Evolutionary conservation across 2,797 vertebrate genomes (phyloP).

Genomic region (Xyrichtys novacula): DNA sequence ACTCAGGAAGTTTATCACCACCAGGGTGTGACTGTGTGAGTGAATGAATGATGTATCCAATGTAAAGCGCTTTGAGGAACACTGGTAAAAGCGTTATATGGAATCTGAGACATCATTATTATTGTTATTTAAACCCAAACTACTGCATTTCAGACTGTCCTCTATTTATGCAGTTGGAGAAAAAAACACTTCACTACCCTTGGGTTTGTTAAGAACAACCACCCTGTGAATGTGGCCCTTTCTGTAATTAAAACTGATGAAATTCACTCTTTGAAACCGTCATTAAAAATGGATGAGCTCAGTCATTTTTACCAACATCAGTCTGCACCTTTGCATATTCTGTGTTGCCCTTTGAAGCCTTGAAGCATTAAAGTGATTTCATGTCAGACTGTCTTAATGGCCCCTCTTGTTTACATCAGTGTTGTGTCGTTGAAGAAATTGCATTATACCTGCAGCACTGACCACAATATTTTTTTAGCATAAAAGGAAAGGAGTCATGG

Average conservation of each 20-base stretch:
- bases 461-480: slow-evolving; percentile 21
- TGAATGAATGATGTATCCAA: no score
- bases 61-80: no score
- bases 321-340: background rate
- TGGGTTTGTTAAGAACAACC: slow-evolving; percentile 11
- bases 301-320: slow-evolving; percentile 3
- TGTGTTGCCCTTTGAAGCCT: slow-evolving; percentile 4
- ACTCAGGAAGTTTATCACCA: no score
- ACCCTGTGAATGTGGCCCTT: slow-evolving; percentile 6
- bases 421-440: slow-evolving; percentile 37
- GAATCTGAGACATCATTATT: no score
- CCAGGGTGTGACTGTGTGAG: no score
- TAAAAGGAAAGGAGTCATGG: slow-evolving; percentile 7
- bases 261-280: slow-evolving; percentile 12
- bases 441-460: slow-evolving; percentile 25
- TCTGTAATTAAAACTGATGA: slow-evolving; percentile 17
- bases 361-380: background rate
- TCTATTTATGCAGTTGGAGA: slow-evolving; percentile 1
- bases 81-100: no score
- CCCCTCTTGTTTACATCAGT: slow-evolving; percentile 30
- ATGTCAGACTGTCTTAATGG: slow-evolving; percentile 7
- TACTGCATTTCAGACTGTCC: background rate
- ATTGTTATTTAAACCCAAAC: no score
- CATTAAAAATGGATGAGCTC: background rate
- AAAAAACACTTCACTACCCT: slow-evolving; percentile 17